Conservation (phyloP, 2,797 vertebrate species). For the Propithecus perrieri region DNA sequence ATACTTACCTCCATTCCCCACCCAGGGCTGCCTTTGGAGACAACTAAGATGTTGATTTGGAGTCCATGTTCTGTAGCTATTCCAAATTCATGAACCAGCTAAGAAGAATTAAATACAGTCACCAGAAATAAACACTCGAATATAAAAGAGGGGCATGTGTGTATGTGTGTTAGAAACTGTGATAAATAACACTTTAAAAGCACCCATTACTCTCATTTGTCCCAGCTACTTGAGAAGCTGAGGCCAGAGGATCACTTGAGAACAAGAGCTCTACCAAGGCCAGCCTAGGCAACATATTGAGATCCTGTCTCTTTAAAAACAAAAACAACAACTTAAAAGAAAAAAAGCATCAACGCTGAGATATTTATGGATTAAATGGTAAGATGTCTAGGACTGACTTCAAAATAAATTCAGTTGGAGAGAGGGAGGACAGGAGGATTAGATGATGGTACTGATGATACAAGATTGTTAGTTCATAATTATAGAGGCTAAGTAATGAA, state of each 20-base stretch:
- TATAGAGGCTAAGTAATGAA: neutral
- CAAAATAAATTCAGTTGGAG: conserved; percentile 40
- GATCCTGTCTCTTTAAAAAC: neutral
- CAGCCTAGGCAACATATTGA: neutral
- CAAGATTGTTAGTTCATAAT: neutral
- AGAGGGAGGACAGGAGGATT: neutral
- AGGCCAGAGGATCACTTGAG: neutral
- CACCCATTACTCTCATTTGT: neutral
- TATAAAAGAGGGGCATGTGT: neutral
- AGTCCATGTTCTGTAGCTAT: neutral
- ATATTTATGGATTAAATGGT: neutral
- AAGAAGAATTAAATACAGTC: neutral
- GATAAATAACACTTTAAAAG: conserved; percentile 31
- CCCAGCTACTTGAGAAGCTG: neutral
- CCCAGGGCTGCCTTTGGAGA: neutral
- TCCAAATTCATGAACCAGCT: conserved; percentile 11
- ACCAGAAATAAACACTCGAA: neutral
- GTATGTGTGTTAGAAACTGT: neutral
- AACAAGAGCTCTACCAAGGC: neutral
- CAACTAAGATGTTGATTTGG: neutral
- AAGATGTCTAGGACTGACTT: neutral
- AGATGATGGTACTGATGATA: neutral
- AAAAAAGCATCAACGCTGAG: neutral
- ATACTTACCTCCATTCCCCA: neutral
- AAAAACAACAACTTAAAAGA: neutral